Percentiles rank a stretch among this genome's conserved stretches.
Evolutionary conservation across 2,888 invertebrate species (phyloP).

Genomic region (Sphaerophoria taeniata): DNA sequence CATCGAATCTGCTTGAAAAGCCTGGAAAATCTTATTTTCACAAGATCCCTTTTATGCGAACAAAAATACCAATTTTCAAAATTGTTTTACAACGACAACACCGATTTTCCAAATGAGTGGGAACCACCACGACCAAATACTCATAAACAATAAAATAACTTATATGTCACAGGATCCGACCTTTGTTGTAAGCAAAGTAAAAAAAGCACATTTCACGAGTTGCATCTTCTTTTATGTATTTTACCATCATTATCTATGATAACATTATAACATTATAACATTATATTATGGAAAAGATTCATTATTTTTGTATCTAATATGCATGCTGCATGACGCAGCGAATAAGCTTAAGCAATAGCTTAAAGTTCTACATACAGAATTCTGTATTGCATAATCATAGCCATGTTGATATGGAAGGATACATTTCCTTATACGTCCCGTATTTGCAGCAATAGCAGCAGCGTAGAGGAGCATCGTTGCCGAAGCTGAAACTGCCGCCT

Average conservation of each 20-base stretch:
- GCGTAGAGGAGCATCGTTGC: conserved; percentile 1
- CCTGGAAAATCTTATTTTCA: too few species aligned
- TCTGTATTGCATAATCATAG: neutral
- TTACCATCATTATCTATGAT: conserved; percentile 1
- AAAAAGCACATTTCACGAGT: too few species aligned
- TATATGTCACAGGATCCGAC: too few species aligned
- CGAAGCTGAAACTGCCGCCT: neutral
- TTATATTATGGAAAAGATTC: conserved; percentile 58
- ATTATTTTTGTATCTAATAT: conserved; percentile 66
- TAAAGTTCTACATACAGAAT: neutral
- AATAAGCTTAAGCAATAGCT: conserved; percentile 21
- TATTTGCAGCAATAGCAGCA: conserved; percentile 22
- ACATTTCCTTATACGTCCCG: conserved; percentile 42
- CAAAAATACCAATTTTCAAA: too few species aligned
- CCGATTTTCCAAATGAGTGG: too few species aligned
- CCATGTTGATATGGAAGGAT: conserved; percentile 45
- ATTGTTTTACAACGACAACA: too few species aligned
- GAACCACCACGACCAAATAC: too few species aligned
- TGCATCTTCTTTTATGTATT: conserved; percentile 10
- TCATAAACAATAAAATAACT: too few species aligned
- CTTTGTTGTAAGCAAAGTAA: too few species aligned
- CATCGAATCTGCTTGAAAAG: too few species aligned
- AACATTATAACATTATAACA: conserved; percentile 18
- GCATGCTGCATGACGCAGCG: conserved; percentile 35
- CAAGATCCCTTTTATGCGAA: too few species aligned